These are phyloP conservation scores for Aphidius ervi DNA, from an alignment of 1,140 invertebrate species.

Conservation along the genomic window DNA sequence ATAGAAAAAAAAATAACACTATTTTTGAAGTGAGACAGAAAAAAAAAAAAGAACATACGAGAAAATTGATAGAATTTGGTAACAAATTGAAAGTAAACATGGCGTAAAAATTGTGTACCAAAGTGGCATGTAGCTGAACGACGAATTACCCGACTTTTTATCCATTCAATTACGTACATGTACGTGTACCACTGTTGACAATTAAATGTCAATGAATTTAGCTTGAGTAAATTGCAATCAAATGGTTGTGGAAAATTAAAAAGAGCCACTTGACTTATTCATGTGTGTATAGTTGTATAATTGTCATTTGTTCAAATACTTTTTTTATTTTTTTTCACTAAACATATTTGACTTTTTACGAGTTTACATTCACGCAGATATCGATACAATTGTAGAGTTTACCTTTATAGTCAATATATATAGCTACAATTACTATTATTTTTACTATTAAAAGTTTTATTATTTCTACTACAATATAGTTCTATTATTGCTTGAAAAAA, in stretches of 20 bases:
- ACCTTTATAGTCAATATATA: too few relatives aligned
- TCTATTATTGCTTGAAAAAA: too few relatives aligned
- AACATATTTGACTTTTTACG: neutral
- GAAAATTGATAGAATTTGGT: too few relatives aligned
- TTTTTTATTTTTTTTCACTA: neutral
- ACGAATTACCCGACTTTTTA: constrained; percentile 25
- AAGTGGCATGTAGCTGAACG: neutral
- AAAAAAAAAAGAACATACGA: too few relatives aligned
- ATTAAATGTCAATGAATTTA: constrained; percentile 33
- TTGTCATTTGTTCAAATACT: neutral
- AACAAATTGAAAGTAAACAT: neutral
- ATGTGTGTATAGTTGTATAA: neutral
- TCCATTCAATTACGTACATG: constrained; percentile 28
- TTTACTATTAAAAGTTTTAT: too few relatives aligned
- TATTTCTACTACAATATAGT: too few relatives aligned
- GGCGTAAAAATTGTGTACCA: neutral
- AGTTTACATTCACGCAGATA: too few relatives aligned
- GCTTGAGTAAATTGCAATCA: constrained; percentile 6
- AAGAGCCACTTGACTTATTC: neutral
- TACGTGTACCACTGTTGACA: constrained; percentile 23
- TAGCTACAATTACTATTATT: too few relatives aligned
- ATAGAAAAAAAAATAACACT: too few relatives aligned
- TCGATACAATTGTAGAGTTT: too few relatives aligned
- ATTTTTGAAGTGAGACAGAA: too few relatives aligned
- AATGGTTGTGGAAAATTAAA: neutral